Evolutionary conservation across 2,113 vertebrate genomes (phyloP).

Genomic region (Prolemur simus): DNA sequence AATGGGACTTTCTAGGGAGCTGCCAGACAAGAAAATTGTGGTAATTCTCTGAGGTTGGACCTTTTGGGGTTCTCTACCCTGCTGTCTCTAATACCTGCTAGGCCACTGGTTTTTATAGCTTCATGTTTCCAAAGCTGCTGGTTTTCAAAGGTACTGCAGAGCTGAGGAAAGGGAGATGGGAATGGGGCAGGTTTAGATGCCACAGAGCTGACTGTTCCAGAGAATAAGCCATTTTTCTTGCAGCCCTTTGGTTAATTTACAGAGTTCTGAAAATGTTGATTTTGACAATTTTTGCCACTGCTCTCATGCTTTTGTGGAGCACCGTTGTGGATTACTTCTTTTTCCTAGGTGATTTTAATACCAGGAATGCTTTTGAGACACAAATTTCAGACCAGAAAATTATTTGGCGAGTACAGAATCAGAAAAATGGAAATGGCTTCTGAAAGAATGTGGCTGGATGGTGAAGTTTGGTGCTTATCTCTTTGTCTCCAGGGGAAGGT

Average conservation of each 20-base stretch:
- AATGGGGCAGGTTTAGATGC: neutral
- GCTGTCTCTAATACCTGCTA: neutral
- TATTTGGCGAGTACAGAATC: neutral
- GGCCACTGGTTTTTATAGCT: neutral
- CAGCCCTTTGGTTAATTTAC: neutral
- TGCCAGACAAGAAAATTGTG: neutral
- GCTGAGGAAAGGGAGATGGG: neutral
- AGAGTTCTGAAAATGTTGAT: slow-evolving; percentile 27
- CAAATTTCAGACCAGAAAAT: neutral
- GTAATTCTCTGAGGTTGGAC: neutral
- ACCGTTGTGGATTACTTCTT: neutral
- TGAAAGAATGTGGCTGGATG: neutral
- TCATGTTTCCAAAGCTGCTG: neutral
- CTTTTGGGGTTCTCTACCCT: neutral
- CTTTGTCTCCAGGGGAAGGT: neutral
- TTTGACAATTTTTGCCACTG: neutral
- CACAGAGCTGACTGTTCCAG: neutral
- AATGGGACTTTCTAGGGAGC: neutral
- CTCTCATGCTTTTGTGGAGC: neutral
- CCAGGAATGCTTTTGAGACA: slow-evolving; percentile 13
- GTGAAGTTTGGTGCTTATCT: neutral
- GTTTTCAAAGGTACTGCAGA: neutral
- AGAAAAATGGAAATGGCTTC: neutral
- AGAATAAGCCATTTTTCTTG: neutral
- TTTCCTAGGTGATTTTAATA: neutral